Conservation (phyloP, 2,888 invertebrate species). For the Dryococelus australis region DNA sequence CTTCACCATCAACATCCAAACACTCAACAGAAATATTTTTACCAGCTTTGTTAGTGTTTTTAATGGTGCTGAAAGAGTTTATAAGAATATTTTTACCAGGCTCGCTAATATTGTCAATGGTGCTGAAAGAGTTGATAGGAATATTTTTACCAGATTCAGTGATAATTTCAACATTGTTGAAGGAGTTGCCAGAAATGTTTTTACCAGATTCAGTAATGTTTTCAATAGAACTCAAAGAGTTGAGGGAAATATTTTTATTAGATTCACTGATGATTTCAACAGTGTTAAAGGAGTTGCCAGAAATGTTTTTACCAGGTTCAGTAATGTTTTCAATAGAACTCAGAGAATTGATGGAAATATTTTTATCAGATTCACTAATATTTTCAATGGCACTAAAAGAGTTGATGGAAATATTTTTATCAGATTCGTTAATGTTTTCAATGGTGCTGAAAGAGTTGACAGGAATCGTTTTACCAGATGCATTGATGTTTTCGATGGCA, state of each 20-base stretch:
- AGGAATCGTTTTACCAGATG: no score
- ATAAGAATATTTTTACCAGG: not conserved
- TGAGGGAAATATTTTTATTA: not conserved
- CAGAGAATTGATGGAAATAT: not conserved
- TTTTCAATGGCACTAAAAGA: no score
- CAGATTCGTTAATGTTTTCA: not conserved
- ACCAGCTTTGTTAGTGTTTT: not conserved
- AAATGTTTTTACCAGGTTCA: not conserved
- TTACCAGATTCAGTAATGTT: not conserved
- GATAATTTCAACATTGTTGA: no score
- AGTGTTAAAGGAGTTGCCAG: not conserved
- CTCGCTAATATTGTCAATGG: not conserved
- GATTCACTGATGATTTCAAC: no score
- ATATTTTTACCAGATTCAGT: no score
- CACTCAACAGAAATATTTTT: not conserved
- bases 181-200: not conserved
- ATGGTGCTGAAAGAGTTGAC: not conserved
- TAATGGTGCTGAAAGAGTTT: not conserved
- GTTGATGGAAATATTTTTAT: not conserved
- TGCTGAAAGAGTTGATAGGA: not conserved
- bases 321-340: not conserved
- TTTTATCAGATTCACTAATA: no score
- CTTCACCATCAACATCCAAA: not conserved
- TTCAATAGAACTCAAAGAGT: not conserved
- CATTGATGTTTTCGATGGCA: no score